Evolutionary conservation across 2,113 vertebrate species (phyloP), one percentile per base, ranked within the genome.

Genomic region (Channa argus): DNA sequence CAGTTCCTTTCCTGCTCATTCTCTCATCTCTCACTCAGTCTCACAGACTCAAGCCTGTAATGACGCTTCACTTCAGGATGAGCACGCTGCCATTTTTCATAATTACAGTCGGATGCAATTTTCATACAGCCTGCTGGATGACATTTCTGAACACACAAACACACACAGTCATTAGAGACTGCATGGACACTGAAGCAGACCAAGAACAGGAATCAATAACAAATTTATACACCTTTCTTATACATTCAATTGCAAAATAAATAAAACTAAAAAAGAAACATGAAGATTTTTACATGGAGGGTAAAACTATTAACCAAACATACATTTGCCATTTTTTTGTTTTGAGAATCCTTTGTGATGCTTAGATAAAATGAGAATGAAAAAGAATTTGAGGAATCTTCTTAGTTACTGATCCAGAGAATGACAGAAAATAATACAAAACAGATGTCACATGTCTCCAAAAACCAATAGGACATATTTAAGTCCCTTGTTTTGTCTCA

Each of bases 11-110:
- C 58, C 63, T 56, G 59, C 63, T 79, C 54, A 49, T 61, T 75
- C 60, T 70, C 83, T 85, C 79, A 54, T 90, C 63, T 78, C 47
- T 71, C 61, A 49, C 67, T 73, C 71, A 54, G 53, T 73, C 74
- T 77, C 80, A 53, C 68, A 51, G 72, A 55, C 74, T 84, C 41
- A 37, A 68, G 78, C 77, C 73, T 52, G 62, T 89, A 85, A 85
- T 87, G 73, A 84, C 44, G 24, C 51, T 51, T 76, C 84, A 89
- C 89, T 87, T 83, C 77, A 84, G 83, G 66, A 75, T 71, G 62
- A 84, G 79, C 83, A 77, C 44, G 13, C 58, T 74, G 69, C 71
- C 71, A 82, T 91, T 91, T 90, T 88, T 92, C 85, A 84, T 90
- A 88, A 90, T 91, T 91, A 89, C 76, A 84, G 56, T 60, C 34